Base-by-base conservation (phyloP, 1,140 invertebrate species). In the Pararge aegeria region DNA sequence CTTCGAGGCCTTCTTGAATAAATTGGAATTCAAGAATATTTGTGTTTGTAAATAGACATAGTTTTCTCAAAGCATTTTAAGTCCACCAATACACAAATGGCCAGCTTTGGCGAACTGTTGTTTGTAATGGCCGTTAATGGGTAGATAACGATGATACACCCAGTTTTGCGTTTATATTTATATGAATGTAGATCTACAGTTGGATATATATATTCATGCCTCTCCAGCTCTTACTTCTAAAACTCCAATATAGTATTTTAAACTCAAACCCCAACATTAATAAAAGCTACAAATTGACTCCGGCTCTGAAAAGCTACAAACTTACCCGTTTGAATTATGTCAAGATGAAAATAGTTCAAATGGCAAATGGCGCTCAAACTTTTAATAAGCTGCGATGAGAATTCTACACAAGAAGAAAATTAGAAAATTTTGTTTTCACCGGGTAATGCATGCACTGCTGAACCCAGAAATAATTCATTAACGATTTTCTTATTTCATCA, bases 311-410 rank as follows among this genome's bases (percentile, higher is more conserved):
- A n/a, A 59, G 51, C 60, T 50, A n/a, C n/a, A 7, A 38, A 56
- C 5, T 30, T 46, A 42, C 34, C 42, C 40, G 27, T 44, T 55
- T 44, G 42, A 55, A 59, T 53, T 59, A 51, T 59, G 19, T 52
- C 21, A 50, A 44, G 56, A 30, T 52, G 50, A 59, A 59, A 59
- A 44, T 59, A 44, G 49, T 59, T 59, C 48, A 59, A 59, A 59
- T 52, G 38, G 49, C 27, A 59, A 59, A 59, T 59, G 37, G 37
- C 49, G 38, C 24, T 51, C 21, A 20, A 59, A 59, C 49, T 59
- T 59, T 59, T 59, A 59, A 59, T 59, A 55, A 55, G 38, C 53
- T 18, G 40, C 53, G 15, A 42, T 44, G 24, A 40, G 53, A 44
- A 30, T 44, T 55, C 37, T 16, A 44, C 40, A 55, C 40, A 19